Evolutionary conservation across 2,888 invertebrate species (phyloP).

Genomic region (Epistrophella euchroma): DNA sequence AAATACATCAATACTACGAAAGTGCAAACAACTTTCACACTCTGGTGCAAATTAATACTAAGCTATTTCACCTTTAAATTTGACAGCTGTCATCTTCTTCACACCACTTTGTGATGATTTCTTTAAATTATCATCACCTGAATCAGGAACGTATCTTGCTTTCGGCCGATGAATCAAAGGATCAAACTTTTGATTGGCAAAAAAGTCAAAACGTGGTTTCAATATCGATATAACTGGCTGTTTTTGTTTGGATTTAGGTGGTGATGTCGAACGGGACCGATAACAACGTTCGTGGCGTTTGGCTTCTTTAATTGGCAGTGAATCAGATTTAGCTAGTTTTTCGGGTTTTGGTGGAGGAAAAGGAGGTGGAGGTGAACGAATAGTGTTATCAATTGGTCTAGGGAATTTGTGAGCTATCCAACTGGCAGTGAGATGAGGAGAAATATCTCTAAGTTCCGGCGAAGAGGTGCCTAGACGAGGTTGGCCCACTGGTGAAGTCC

Average conservation of each 20-base stretch:
- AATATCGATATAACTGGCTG: slow-evolving; percentile 82
- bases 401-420: slow-evolving; percentile 93
- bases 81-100: slow-evolving; percentile 80
- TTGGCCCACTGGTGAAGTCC: slow-evolving; percentile 84
- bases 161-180: slow-evolving; percentile 90
- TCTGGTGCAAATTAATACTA: background rate
- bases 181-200: slow-evolving; percentile 89
- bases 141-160: slow-evolving; percentile 89
- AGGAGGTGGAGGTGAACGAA: slow-evolving; percentile 49
- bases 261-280: slow-evolving; percentile 86
- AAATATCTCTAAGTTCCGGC: slow-evolving; percentile 90
- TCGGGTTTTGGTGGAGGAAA: slow-evolving; percentile 14
- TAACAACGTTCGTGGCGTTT: slow-evolving; percentile 37
- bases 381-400: slow-evolving; percentile 87
- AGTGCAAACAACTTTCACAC: slow-evolving; percentile 76
- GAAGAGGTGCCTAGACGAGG: slow-evolving; percentile 86
- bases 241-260: slow-evolving; percentile 81
- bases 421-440: slow-evolving; percentile 90
- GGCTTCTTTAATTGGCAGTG: slow-evolving; percentile 40
- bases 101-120: slow-evolving; percentile 82
- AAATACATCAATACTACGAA: background rate
- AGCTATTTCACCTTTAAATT: slow-evolving; percentile 81
- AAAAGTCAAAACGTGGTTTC: slow-evolving; percentile 84
- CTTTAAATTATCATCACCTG: slow-evolving; percentile 85
- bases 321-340: slow-evolving; percentile 32